Base-by-base conservation (phyloP, 2,888 invertebrate genomes). In the Sceliomorpha sp. region DNA sequence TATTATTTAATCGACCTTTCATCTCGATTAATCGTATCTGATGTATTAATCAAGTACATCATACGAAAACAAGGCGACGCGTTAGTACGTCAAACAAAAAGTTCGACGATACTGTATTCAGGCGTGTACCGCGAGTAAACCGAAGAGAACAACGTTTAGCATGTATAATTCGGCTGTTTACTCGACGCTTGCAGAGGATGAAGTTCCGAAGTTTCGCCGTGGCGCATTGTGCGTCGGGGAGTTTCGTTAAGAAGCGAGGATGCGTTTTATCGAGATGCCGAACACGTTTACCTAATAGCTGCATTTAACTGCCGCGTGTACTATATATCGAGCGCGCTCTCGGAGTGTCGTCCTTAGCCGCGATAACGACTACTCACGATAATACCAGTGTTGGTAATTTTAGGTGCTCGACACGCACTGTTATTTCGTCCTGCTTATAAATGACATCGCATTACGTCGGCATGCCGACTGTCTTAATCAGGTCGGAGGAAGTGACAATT, bases 251-350 rank as follows among this genome's bases (percentile, higher is more conserved):
- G 62, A 72, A 60, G n/a, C n/a, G 58, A 9, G 62, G 44, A 59
- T 53, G 58, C 62, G 55, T 62, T 68, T 63, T 66, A 73, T 69
- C 58, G 31, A 56, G 48, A 63, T 75, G 64, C 71, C 58, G 44
- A 70, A 58, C 71, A 69, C 71, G 64, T 66, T 64, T 64, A 42
- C 45, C 47, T 68, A 62, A 71, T 66, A 71, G 69, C 68, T 58
- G 66, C 69, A 56, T 62, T 68, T 68, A 73, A 70, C 64, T 70
- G 58, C 59, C 62, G 58, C 62, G 71, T 72, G n/a, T n/a, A n/a
- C n/a, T n/a, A n/a, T n/a, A 71, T 70, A 71, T 73, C 69, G 73
- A 53, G 42, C 42, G 56, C 27, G 50, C 63, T 51, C 48, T 51
- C 48, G 10, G 39, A 74, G 72, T 59, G 56, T 64, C 67, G 51